Conservation (phyloP, 1,140 invertebrate genomes). For the Zaprionus capensis region DNA sequence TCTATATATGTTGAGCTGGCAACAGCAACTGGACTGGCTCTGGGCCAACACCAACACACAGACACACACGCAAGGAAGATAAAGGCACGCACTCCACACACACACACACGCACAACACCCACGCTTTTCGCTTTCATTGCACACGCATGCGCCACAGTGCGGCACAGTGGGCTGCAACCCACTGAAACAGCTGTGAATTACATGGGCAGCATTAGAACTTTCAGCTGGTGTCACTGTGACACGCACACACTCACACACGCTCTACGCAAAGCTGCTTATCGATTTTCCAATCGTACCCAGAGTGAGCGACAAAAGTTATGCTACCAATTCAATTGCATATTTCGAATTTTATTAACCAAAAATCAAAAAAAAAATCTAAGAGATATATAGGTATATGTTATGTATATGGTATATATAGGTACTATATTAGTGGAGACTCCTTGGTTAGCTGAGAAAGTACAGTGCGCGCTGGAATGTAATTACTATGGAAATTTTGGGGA, state of each 20-base stretch:
- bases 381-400: background rate
- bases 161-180: constrained; percentile 42
- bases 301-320: constrained; percentile 34
- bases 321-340: constrained; percentile 8
- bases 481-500: background rate
- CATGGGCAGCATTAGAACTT: background rate
- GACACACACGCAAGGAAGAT: background rate
- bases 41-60: constrained; percentile 33
- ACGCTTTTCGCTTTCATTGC: constrained; percentile 77
- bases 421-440: constrained; percentile 14
- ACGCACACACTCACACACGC: constrained; percentile 30
- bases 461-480: background rate
- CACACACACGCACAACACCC: constrained; percentile 51
- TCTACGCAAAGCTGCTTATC: constrained; percentile 57
- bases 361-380: background rate
- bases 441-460: background rate
- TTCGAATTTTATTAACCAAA: constrained; percentile 5
- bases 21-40: constrained; percentile 67
- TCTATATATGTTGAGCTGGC: constrained; percentile 81
- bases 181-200: background rate
- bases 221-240: constrained; percentile 39
- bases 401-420: constrained; percentile 4
- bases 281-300: constrained; percentile 58
- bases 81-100: background rate
- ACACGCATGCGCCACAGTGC: constrained; percentile 58